Conservation (phyloP, 2,888 invertebrate species). For the Parapristionchus giblindavisi region DNA sequence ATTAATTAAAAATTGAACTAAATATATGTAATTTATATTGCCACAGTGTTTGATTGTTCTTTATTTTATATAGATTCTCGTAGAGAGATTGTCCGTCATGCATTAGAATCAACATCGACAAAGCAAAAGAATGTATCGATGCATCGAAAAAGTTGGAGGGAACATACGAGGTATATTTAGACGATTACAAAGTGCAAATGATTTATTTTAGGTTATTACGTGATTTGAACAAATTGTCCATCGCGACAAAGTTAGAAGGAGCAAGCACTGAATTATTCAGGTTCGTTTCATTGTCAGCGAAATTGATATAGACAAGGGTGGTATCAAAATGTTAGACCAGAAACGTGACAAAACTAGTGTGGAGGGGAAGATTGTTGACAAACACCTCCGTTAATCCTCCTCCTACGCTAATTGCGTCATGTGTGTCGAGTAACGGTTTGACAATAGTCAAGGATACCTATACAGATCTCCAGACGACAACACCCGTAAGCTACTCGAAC, state of each 20-base stretch:
- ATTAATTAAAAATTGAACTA: no score
- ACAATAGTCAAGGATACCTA: no score
- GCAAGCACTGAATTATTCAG: constrained; percentile 25
- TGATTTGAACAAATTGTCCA: not conserved
- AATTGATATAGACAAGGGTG: no score
- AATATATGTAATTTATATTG: not conserved
- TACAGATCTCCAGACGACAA: constrained; percentile 23
- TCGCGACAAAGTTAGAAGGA: constrained; percentile 24
- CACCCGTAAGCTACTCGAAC: constrained; percentile 23
- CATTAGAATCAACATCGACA: constrained; percentile 47
- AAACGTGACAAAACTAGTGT: no score
- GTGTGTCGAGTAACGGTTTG: no score
- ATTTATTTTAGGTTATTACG: constrained; percentile 6
- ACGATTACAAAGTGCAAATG: not conserved
- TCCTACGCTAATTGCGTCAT: no score
- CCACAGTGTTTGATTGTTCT: not conserved
- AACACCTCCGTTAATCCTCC: no score
- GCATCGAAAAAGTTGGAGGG: constrained; percentile 27
- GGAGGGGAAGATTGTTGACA: no score
- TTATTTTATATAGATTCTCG: constrained; percentile 38
- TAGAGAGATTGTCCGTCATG: constrained; percentile 52
- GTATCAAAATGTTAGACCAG: no score
- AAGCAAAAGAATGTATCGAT: constrained; percentile 40
- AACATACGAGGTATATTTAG: constrained; percentile 10
- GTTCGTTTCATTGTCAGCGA: no score